Evolutionary conservation across 2,797 vertebrate genomes (phyloP), one percentile per base, ranked within the genome.

Genomic region (Brachyrhaphis roseni): DNA sequence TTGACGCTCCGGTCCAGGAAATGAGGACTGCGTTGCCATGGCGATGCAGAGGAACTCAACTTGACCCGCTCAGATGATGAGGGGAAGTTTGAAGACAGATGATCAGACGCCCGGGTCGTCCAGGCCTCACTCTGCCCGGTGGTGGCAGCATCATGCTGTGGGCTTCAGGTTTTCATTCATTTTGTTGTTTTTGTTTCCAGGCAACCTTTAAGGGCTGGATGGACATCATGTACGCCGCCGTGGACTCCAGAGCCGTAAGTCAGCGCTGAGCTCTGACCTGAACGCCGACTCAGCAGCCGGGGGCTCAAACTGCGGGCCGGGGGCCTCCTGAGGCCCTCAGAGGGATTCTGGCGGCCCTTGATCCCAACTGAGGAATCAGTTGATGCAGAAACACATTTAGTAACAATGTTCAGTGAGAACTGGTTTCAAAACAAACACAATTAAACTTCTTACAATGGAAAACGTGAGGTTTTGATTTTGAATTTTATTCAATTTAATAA

Each of bases 201-300:
- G 98, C 98, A 36, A 99, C 98, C 6, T 99, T 99, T 91, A 99
- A 99, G 95, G 98, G 98, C 68, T 99, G 98, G 98, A 99, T 98
- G 98, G 98, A 99, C 0, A 99, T 99, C 90, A 99, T 99, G 98
- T 99, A 98, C 66, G 98, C 98, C 45, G 98, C 98, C 2, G 97
- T 99, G 93, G 98, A 99, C 90, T 99, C 98, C 12, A 93, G 98
- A 91, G 94, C 97, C 5, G 98, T 99, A 89, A 97, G 82, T 83
- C 62, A 34, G 49, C 15, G 0, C 28, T 70, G 31, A 1, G 5
- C 1, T n/a, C 4, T 4, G 7, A 28, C 26, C 73, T 18, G 53
- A 68, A 41, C 15, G 28, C 7, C 47, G 57, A 45, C 6, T 36
- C 23, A 39, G 34, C 62, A 20, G 31, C 7, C 10, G 51, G 51